Evolutionary conservation across 1,140 invertebrate genomes (phyloP).

Genomic region (Pseudomyrmex sp.): DNA sequence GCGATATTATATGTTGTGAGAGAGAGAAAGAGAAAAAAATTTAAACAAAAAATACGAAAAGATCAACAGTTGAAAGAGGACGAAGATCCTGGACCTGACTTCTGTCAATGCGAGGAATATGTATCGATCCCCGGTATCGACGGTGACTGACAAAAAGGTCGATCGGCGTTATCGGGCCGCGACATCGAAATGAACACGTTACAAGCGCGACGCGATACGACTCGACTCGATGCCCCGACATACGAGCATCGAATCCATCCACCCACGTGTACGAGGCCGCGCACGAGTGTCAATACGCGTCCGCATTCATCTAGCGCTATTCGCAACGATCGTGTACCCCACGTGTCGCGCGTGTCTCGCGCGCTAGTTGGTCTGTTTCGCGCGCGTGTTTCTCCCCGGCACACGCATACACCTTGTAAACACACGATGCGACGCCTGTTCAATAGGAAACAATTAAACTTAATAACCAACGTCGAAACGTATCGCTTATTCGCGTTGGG

Average conservation of each 20-base stretch:
- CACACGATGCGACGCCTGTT: slow-evolving; percentile 75
- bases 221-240: neutral
- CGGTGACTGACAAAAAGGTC: slow-evolving; percentile 36
- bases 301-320: slow-evolving; percentile 52
- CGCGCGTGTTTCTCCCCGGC: slow-evolving; percentile 74
- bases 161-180: slow-evolving; percentile 43
- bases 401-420: slow-evolving; percentile 78
- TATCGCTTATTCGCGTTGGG: neutral
- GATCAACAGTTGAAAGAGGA: too few species aligned
- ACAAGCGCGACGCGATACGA: slow-evolving; percentile 29
- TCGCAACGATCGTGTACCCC: slow-evolving; percentile 65
- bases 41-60: neutral
- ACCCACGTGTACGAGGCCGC: slow-evolving; percentile 25
- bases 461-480: slow-evolving; percentile 76
- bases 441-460: slow-evolving; percentile 80
- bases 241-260: slow-evolving; percentile 60
- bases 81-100: neutral
- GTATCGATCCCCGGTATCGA: neutral
- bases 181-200: slow-evolving; percentile 70
- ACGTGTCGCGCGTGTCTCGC: slow-evolving; percentile 68
- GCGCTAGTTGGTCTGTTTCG: slow-evolving; percentile 64
- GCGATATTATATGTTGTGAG: neutral
- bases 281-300: slow-evolving; percentile 43
- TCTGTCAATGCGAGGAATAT: neutral
- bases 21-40: neutral